Evolutionary conservation across 2,888 invertebrate species (phyloP).

Genomic region (Phlogophora meticulosa): DNA sequence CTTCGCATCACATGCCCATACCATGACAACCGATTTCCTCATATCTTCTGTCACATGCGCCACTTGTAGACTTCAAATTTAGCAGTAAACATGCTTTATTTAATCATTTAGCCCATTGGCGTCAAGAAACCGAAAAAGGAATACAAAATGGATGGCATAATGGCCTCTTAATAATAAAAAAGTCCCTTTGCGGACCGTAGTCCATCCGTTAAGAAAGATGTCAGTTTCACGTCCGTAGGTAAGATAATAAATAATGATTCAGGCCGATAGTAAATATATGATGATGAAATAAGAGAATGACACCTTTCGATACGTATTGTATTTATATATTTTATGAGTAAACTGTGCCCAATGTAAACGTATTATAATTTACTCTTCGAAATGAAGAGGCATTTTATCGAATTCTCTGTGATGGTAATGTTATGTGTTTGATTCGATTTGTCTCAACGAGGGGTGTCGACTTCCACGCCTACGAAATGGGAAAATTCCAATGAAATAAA

Average conservation of each 20-base stretch:
- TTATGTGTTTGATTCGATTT: slow-evolving; percentile 54
- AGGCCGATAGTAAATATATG: slow-evolving; percentile 1
- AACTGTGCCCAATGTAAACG: slow-evolving; percentile 16
- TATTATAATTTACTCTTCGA: slow-evolving; percentile 6
- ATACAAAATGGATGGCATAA: background rate
- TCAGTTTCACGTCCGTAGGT: background rate
- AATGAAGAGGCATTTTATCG: slow-evolving; percentile 38
- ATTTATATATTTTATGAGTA: slow-evolving; percentile 10
- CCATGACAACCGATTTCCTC: too few species aligned
- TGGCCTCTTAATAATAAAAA: background rate
- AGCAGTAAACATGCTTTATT: too few species aligned
- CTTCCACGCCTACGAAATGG: slow-evolving; percentile 36
- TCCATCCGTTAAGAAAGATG: background rate
- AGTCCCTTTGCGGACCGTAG: background rate
- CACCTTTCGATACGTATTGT: slow-evolving; percentile 7
- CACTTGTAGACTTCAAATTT: too few species aligned
- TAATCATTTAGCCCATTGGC: background rate
- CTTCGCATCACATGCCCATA: too few species aligned
- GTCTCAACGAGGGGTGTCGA: slow-evolving; percentile 46
- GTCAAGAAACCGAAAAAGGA: background rate
- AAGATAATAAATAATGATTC: slow-evolving; percentile 18
- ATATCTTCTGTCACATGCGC: too few species aligned
- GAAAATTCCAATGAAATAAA: slow-evolving; percentile 45
- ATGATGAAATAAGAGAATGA: slow-evolving; percentile 11
- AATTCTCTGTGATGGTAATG: slow-evolving; percentile 32